Percentiles rank a stretch among this genome's conserved stretches.
phyloP scores from a whole-genome alignment of 2,797 vertebrate genomes.

The Macrochelys suwanniensis region DNA sequence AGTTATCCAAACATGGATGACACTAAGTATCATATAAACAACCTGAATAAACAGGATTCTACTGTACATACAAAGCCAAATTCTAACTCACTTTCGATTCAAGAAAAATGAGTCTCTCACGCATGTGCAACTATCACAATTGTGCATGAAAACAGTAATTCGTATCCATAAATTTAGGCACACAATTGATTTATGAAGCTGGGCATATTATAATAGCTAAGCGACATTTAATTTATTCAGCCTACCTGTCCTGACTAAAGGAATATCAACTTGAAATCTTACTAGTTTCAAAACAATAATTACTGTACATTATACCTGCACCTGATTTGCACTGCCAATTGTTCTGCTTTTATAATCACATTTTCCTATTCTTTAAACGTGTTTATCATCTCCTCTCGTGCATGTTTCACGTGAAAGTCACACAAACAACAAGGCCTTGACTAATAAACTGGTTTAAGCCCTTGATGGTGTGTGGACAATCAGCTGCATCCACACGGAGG shows the following conservation, averaged over 20 bases:
- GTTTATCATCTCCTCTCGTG: neutral
- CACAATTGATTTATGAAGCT: neutral
- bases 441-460: neutral
- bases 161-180: neutral
- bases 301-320: neutral
- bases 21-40: neutral
- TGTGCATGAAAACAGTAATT: neutral
- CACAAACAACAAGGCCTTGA: neutral
- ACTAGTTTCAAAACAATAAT: neutral
- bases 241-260: neutral
- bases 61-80: neutral
- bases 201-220: neutral
- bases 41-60: neutral
- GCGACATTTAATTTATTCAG: neutral
- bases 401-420: neutral
- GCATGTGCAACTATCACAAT: neutral
- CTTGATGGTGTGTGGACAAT: neutral
- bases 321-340: rapidly evolving
- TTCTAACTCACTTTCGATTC: neutral
- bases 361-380: neutral
- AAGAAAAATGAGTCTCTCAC: neutral
- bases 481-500: neutral
- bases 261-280: neutral
- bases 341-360: neutral
- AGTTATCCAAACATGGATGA: neutral